These are phyloP conservation scores for Syrphus vitripennis DNA, from an alignment of 2,888 invertebrate species.

Conservation along the genomic window DNA sequence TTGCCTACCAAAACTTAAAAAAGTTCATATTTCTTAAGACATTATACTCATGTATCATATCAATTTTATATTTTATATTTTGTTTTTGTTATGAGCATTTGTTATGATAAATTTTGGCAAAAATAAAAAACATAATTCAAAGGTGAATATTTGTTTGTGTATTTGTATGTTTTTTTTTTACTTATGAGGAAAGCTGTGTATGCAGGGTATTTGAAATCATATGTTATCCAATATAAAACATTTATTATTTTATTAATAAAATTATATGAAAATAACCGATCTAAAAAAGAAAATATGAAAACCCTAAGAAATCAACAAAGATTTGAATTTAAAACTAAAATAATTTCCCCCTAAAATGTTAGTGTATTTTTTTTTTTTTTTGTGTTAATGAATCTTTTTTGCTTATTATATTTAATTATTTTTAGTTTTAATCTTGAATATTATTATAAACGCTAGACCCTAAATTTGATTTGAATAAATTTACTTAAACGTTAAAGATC, in stretches of 20 bases:
- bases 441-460: conserved; percentile 72
- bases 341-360: conserved; percentile 62
- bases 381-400: conserved; percentile 48
- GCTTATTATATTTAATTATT: conserved; percentile 65
- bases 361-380: conserved; percentile 32
- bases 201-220: conserved; percentile 42
- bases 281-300: neutral
- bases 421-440: conserved; percentile 63
- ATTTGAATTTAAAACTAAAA: conserved; percentile 13
- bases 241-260: neutral
- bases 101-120: neutral
- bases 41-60: conserved; percentile 7
- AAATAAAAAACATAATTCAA: conserved; percentile 12
- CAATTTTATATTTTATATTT: neutral
- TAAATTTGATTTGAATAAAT: conserved; percentile 72
- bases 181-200: conserved; percentile 54
- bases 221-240: neutral
- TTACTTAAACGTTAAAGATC: conserved; percentile 79
- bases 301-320: conserved; percentile 9
- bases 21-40: conserved; percentile 6
- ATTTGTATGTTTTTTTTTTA: conserved; percentile 1
- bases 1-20: conserved; percentile 20
- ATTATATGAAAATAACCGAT: neutral
- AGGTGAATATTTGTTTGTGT: neutral
- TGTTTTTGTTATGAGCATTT: conserved; percentile 36